A percentile compares a stretch with the other conserved stretches of the same genome.
Evolutionary conservation across 2,113 vertebrate genomes (phyloP).

Genomic region (Tinamus guttatus): DNA sequence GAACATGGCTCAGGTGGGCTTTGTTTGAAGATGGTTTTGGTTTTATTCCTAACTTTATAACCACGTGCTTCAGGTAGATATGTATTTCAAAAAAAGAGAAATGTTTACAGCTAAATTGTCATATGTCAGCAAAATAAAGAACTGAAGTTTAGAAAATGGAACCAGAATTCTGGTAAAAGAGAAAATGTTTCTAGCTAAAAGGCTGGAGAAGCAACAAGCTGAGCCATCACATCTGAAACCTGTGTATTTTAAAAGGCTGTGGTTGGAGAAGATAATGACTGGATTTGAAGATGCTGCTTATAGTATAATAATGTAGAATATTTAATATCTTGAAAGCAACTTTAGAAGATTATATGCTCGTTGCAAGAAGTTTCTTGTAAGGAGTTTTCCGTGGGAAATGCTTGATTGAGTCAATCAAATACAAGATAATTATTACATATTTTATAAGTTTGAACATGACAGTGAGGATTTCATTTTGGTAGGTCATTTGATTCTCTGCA

Average conservation of each 20-base stretch:
- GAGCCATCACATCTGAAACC: neutral
- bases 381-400: constrained; percentile 42
- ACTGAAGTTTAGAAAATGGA: constrained; percentile 1
- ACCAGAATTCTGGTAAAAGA: neutral
- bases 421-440: constrained; percentile 16
- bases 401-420: constrained; percentile 59
- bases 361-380: constrained; percentile 26
- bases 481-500: constrained; percentile 77
- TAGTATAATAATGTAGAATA: constrained; percentile 4
- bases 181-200: neutral
- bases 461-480: constrained; percentile 52
- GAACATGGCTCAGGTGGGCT: neutral
- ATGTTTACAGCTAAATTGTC: neutral
- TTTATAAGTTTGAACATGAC: constrained; percentile 68
- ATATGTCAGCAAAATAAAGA: neutral
- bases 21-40: neutral
- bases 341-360: neutral
- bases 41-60: neutral
- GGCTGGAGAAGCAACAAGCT: neutral
- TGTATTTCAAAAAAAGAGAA: neutral
- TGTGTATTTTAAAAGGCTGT: neutral
- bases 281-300: neutral
- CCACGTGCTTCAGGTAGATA: neutral
- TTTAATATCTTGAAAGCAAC: constrained; percentile 26
- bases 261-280: neutral